Evolutionary conservation across 2,113 vertebrate species (phyloP).

Genomic region (Ovis canadensis): DNA sequence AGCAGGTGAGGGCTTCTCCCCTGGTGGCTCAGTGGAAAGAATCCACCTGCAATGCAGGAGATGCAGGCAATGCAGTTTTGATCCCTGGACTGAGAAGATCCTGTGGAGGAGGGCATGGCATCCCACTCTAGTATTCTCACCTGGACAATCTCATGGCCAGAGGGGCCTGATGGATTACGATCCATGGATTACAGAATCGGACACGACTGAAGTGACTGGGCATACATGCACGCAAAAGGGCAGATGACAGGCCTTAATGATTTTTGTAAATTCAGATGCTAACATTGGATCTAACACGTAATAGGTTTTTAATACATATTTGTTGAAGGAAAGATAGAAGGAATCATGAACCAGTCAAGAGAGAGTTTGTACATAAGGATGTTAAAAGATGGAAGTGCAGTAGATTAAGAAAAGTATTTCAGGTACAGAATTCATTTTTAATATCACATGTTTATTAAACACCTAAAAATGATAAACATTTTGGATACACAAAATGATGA

Average conservation of each 20-base stretch:
- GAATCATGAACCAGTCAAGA: background rate
- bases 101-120: background rate
- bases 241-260: background rate
- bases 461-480: background rate
- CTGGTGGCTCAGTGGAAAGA: background rate
- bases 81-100: background rate
- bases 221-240: fast-evolving
- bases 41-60: background rate
- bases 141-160: background rate
- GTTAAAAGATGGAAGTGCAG: background rate
- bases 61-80: background rate
- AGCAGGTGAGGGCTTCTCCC: background rate
- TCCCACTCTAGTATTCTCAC: background rate
- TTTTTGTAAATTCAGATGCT: constrained; percentile 3
- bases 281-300: background rate
- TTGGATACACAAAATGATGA: background rate
- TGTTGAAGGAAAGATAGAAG: background rate
- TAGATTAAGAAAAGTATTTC: background rate
- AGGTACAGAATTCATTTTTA: background rate
- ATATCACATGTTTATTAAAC: background rate
- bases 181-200: background rate
- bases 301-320: background rate
- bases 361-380: background rate
- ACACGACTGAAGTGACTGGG: background rate
- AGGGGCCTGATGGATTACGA: background rate